A percentile compares a stretch with the other conserved stretches of the same genome.
phyloP scores from a whole-genome alignment of 1,140 invertebrate species.

The Formica selysi region DNA sequence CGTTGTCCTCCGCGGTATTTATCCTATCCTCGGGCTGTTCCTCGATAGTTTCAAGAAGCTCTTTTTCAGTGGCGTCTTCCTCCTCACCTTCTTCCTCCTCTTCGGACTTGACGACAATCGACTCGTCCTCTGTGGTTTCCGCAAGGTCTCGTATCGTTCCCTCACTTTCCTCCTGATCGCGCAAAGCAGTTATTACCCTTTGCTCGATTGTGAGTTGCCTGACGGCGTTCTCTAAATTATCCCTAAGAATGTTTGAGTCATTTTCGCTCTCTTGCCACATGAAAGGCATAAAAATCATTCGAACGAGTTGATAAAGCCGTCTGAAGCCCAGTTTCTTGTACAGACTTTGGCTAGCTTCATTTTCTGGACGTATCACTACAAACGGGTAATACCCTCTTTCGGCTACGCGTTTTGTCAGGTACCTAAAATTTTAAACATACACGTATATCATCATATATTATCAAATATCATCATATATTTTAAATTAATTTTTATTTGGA shows the following conservation, averaged over 20 bases:
- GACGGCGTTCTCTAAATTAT: constrained; percentile 82
- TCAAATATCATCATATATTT: not conserved
- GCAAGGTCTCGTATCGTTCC: constrained; percentile 69
- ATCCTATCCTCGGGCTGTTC: constrained; percentile 72
- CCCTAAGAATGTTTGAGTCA: constrained; percentile 73
- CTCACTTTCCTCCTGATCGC: constrained; percentile 70
- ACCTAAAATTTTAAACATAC: constrained; percentile 74
- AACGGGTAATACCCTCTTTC: constrained; percentile 93
- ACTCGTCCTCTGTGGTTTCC: constrained; percentile 55
- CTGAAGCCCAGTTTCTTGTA: constrained; percentile 93
- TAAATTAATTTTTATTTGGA: not conserved
- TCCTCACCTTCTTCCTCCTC: constrained; percentile 58
- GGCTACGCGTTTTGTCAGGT: constrained; percentile 90
- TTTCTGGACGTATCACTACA: constrained; percentile 94
- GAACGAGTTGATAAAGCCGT: constrained; percentile 91
- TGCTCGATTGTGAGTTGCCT: constrained; percentile 80
- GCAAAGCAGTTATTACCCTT: constrained; percentile 77
- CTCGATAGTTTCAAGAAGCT: constrained; percentile 71
- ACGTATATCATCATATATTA: not conserved
- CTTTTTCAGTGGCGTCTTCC: constrained; percentile 65
- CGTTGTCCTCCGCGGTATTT: constrained; percentile 43
- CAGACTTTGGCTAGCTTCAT: constrained; percentile 92
- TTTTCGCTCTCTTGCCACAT: constrained; percentile 77
- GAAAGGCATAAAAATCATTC: constrained; percentile 90
- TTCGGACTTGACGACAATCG: constrained; percentile 58